Evolutionary conservation across 2,888 invertebrate genomes (phyloP).

Genomic region (Dorcus hopei): DNA sequence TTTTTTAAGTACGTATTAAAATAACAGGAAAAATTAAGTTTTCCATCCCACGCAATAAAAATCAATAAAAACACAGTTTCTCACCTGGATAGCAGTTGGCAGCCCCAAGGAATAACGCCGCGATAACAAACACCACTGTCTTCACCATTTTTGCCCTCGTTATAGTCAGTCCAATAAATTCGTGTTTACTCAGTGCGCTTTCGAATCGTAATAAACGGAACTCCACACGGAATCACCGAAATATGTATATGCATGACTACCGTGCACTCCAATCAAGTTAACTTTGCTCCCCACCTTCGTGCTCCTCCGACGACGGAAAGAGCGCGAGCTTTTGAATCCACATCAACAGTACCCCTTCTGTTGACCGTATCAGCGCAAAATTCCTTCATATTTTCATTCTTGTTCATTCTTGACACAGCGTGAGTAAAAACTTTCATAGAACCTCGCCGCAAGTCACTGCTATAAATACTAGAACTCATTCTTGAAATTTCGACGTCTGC

Average conservation of each 20-base stretch:
- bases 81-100: conserved; percentile 13
- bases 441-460: no score
- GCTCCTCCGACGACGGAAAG: no score
- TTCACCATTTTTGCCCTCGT: conserved; percentile 5
- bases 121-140: conserved; percentile 4
- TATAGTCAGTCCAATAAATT: neutral
- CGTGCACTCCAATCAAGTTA: neutral
- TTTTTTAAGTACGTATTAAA: no score
- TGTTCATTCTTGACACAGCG: no score
- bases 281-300: neutral
- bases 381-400: no score
- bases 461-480: no score
- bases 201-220: neutral
- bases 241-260: neutral
- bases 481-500: no score
- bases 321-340: no score
- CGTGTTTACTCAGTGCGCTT: neutral
- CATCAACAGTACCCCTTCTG: no score
- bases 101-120: conserved; percentile 5
- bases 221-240: neutral
- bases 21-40: no score
- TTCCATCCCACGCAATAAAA: neutral
- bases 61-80: conserved; percentile 10
- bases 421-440: no score
- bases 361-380: no score